Percentiles rank a stretch among this genome's conserved stretches.
Conservation (phyloP, 1,140 invertebrate species). For the Rhagoletis pomonella region DNA sequence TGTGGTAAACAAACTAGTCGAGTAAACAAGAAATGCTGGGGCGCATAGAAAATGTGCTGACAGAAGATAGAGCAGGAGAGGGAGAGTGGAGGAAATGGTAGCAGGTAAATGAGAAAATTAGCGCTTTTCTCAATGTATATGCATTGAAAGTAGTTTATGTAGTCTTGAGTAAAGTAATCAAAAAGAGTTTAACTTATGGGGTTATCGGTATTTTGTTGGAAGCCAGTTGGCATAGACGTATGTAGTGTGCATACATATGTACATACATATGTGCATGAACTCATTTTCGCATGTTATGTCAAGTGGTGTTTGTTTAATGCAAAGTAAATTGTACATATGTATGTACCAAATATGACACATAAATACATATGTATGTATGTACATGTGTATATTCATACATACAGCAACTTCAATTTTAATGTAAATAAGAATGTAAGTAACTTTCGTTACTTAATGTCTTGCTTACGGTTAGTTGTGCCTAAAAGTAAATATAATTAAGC, state of each 20-base stretch:
- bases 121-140: not conserved
- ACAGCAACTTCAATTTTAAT: too few species aligned
- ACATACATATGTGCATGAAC: not conserved
- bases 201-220: not conserved
- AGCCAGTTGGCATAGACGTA: not conserved
- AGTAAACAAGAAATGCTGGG: conserved; percentile 42
- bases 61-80: not conserved
- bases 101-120: not conserved
- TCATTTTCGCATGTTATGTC: not conserved
- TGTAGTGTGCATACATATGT: too few species aligned
- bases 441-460: not conserved
- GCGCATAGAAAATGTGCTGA: not conserved
- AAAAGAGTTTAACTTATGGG: conserved; percentile 15
- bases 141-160: conserved; percentile 11
- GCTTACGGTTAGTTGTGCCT: not conserved
- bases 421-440: not conserved
- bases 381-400: not conserved
- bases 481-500: conserved; percentile 7
- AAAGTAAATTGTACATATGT: not conserved
- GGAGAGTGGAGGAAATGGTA: not conserved
- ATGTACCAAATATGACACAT: not conserved
- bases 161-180: conserved; percentile 17
- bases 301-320: not conserved
- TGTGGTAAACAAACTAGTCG: conserved; percentile 46
- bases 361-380: not conserved